phyloP scores from a whole-genome alignment of 2,113 vertebrate genomes.

The Plotosus lineatus region DNA sequence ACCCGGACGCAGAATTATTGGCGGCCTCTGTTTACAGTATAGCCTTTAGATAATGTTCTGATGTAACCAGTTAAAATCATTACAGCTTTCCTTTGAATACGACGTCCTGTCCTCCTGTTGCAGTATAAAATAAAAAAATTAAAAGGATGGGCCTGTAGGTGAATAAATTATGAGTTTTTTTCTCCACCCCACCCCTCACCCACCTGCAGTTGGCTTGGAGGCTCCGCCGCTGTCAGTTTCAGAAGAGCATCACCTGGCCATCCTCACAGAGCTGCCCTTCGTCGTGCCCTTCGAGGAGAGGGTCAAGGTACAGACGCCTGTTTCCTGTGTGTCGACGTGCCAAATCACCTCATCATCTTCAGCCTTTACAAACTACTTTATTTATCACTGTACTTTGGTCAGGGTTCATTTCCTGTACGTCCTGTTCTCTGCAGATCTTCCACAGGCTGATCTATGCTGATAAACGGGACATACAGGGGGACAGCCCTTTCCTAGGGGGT shows the following conservation, averaged over 20 bases:
- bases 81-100: background rate
- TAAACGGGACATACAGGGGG: conserved; percentile 95
- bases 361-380: background rate
- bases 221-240: conserved; percentile 93
- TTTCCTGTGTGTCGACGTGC: background rate
- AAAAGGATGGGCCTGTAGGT: background rate
- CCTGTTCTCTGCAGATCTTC: conserved; percentile 81
- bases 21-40: background rate
- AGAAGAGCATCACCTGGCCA: conserved; percentile 92
- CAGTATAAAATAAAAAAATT: background rate
- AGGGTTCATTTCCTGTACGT: background rate
- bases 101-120: background rate
- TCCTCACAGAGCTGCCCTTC: conserved; percentile 95
- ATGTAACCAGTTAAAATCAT: too few relatives aligned
- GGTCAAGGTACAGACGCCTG: conserved; percentile 85
- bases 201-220: conserved; percentile 84
- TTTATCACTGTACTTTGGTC: background rate
- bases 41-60: too few relatives aligned
- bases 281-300: conserved; percentile 98
- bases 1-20: background rate
- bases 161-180: background rate
- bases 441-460: conserved; percentile 96
- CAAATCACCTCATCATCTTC: background rate
- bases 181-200: conserved; percentile 20
- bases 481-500: conserved; percentile 92